Base-by-base conservation (phyloP, 2,113 vertebrate genomes). In the Hiodon alosoides region DNA sequence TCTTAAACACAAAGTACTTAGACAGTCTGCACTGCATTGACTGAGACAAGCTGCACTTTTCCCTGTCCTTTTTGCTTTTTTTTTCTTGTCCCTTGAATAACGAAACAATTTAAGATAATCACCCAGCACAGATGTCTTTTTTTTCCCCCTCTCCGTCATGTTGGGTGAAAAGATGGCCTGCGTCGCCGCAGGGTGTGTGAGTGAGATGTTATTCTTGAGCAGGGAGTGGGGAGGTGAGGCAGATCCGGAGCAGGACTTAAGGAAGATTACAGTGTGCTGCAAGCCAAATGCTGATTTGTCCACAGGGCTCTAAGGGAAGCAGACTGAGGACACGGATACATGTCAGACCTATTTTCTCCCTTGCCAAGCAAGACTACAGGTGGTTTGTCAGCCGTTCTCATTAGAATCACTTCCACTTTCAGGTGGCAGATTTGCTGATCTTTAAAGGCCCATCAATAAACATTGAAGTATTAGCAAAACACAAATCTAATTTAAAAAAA, bases 71-170 rank as follows among this genome's bases (percentile, higher is more conserved):
- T 65, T 50, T 65, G 31, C 31, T n/a, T 31, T 66, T 17, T 55
- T 74, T 74, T 73, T 68, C 48, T 74, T 74, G 64, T 72, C 71
- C 58, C 58, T 72, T 52, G 48, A 74, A 74, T 62, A 74, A 57
- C 51, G 10, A 57, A 64, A 74, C 67, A 74, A 74, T 74, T 74
- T 74, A 53, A 67, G 55, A 74, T 67, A 74, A 74, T 74, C 17
- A 46, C 73, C 61, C 16, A 48, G 54, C 53, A 66, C 62, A 74
- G 73, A 67, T 74, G 62, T 67, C 62, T 46, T 55, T 58, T 54
- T 74, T 46, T 74, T 47, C 71, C 17, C 46, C 71, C 51, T 59
- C 71, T 52, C 46, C 71, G 51, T 59, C 71, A 9, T 72, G 71
- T n/a, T 62, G 6, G 71, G 47, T 47, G 14, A 57, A 52, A 50